phyloP scores from a whole-genome alignment of 2,888 invertebrate genomes.

The Meta bourneti region DNA sequence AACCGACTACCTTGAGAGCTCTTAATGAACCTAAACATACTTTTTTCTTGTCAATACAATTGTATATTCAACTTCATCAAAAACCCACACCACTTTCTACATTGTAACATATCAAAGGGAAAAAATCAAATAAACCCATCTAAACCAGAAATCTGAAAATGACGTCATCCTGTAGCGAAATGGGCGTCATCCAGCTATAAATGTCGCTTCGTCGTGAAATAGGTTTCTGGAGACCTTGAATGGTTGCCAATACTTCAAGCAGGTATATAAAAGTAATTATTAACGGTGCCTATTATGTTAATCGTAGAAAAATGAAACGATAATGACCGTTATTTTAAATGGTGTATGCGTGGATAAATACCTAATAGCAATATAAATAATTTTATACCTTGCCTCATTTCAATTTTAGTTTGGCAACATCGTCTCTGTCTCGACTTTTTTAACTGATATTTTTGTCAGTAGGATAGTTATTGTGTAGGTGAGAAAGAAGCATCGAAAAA shows the following conservation, averaged over 20 bases:
- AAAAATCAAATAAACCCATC: conserved; percentile 3
- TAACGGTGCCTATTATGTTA: conserved; percentile 58
- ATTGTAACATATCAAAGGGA: not conserved
- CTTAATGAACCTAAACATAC: not conserved
- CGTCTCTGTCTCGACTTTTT: too few relatives aligned
- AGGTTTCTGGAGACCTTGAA: conserved; percentile 58
- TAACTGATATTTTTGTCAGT: too few relatives aligned
- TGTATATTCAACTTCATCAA: not conserved
- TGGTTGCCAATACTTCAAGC: conserved; percentile 60
- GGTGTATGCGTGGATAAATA: conserved; percentile 4
- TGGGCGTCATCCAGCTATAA: conserved; percentile 54
- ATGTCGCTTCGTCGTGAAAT: conserved; percentile 53
- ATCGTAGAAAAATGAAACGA: conserved; percentile 55
- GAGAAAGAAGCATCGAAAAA: too few relatives aligned
- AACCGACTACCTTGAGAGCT: not conserved
- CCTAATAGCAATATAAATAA: conserved; percentile 29
- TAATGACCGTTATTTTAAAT: conserved; percentile 60
- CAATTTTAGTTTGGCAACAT: not conserved
- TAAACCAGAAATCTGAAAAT: conserved; percentile 9
- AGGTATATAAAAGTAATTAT: conserved; percentile 63
- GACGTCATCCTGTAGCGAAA: conserved; percentile 33
- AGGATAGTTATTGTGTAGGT: too few relatives aligned
- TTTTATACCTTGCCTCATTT: conserved; percentile 12
- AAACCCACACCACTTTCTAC: not conserved
- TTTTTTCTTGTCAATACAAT: not conserved